These are phyloP conservation scores for Girardinichthys multiradiatus DNA, from an alignment of 2,113 vertebrate species.

Conservation along the genomic window DNA sequence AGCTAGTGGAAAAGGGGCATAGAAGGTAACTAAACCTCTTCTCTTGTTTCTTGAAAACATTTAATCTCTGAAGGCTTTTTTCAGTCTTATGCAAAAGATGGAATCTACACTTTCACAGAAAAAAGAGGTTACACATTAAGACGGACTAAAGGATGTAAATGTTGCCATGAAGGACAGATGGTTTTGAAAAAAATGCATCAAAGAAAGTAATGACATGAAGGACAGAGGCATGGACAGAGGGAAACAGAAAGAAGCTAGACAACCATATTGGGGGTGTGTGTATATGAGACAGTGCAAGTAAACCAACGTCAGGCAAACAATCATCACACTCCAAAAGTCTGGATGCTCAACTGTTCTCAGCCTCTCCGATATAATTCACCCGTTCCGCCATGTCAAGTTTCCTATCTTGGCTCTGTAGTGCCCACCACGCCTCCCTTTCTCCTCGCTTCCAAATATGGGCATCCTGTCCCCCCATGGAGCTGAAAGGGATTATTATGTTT, in stretches of 20 bases:
- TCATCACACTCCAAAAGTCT: constrained; percentile 59
- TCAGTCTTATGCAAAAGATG: neutral
- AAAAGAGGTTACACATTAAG: constrained; percentile 36
- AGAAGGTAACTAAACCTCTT: neutral
- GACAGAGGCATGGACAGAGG: constrained; percentile 50
- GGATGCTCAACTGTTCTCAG: constrained; percentile 70
- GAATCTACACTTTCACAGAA: neutral
- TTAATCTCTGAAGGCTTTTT: neutral
- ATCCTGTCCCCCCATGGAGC: constrained; percentile 54
- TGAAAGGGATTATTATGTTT: constrained; percentile 76
- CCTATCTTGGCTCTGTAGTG: constrained; percentile 50
- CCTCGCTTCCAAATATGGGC: constrained; percentile 74
- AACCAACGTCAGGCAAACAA: constrained; percentile 53
- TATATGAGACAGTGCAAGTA: constrained; percentile 16
- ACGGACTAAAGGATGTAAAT: constrained; percentile 49
- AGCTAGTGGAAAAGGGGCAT: no score
- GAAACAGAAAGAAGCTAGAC: constrained; percentile 37
- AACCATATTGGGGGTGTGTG: constrained; percentile 30
- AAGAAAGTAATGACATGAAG: constrained; percentile 48
- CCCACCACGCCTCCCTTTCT: constrained; percentile 70
- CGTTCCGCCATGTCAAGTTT: constrained; percentile 70
- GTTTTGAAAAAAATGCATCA: constrained; percentile 36
- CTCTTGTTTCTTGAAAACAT: neutral
- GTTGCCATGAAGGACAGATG: constrained; percentile 67
- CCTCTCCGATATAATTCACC: constrained; percentile 65